Base-by-base conservation (phyloP, 2,888 invertebrate genomes). In the Rhingia rostrata region DNA sequence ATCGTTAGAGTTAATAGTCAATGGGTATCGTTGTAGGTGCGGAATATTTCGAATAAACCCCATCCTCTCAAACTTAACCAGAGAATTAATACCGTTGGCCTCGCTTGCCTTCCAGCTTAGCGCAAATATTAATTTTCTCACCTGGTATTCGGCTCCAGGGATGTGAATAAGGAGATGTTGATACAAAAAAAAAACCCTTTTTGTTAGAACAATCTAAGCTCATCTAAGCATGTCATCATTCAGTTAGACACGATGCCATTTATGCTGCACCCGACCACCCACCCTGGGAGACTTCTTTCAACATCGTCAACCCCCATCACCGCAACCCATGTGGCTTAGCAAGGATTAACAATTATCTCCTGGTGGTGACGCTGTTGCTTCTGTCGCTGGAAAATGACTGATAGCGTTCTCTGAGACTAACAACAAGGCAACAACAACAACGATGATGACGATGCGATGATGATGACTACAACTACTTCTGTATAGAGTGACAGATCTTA, bases 71-170 rank as follows among this genome's bases (percentile, higher is more conserved):
- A 79, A 69, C 79, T 73, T 70, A 84, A 79, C 80, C 69, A 70
- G 14, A 61, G 74, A 73, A 80, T 70, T 74, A 84, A 75, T 84
- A 79, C 63, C 61, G 49, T 47, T 77, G 70, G 58, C 69, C 41
- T 66, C 30, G 72, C 63, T 63, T 33, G 61, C 72, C 66, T 39
- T 32, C 58, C 53, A 64, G 64, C 80, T 69, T 47, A 82, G 66
- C 41, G 73, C 86, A 80, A 86, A 83, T 86, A 86, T 86, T 86
- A 86, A 86, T 86, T 86, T 79, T 86, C 86, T 86, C 86, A 82
- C 86, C 86, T 82, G 74, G 35, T 22, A 54, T 56, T 37, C 63
- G 54, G 22, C 33, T 6, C 4, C 32, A 67, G 70, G 78, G 43
- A 60, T 6, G 4, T 69, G 54, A 61, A 69, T 67, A 66, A 54